Base-by-base conservation (phyloP, 2,888 invertebrate genomes). In the Pimpla rufipes region DNA sequence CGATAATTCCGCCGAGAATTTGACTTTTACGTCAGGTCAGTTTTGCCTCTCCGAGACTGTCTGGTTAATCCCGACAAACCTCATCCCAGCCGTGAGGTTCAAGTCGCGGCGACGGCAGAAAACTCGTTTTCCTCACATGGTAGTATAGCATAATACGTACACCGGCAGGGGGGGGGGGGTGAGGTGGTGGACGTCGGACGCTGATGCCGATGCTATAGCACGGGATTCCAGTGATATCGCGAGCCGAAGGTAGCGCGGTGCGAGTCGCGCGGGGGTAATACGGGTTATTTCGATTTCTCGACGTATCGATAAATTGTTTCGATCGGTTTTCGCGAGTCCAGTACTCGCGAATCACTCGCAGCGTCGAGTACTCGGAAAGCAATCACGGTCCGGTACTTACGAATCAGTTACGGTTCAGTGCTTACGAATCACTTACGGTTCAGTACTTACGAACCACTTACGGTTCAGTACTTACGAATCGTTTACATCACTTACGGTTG, bases 41-140 rank as follows among this genome's bases (percentile, higher is more conserved):
- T 29, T 55, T 57, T 57, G n/a, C 18, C 1, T 35, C 52, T 13
- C 18, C 16, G 35, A 16, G 52, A 52, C 18, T 47, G 40, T 47
- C 29, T 3, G 29, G 37, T 64, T 50, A 50, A 29, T 66, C n/a
- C 45, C 66, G 5, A 13, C 35, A 57, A 77, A 59, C 59, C 76
- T 77, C 82, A 75, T 82, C 57, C 70, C 70, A 81, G 70, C 35
- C 55, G 78, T 57, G 47, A 55, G 70, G 68, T 78, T 76, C 52
- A 55, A 29, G 76, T 59, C 55, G 78, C 68, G 78, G 78, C 68
- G 78, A 78, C 78, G 73, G 78, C 55, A 74, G 82, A 47, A 70
- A 82, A 82, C 82, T 82, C 68, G 82, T 82, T 82, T 82, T 74
- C 55, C 62, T 35, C 67, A 67, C 67, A 73, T 71, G 71, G 70